Conservation (phyloP, 2,888 invertebrate species). For the Ecdyonurus torrentis region DNA sequence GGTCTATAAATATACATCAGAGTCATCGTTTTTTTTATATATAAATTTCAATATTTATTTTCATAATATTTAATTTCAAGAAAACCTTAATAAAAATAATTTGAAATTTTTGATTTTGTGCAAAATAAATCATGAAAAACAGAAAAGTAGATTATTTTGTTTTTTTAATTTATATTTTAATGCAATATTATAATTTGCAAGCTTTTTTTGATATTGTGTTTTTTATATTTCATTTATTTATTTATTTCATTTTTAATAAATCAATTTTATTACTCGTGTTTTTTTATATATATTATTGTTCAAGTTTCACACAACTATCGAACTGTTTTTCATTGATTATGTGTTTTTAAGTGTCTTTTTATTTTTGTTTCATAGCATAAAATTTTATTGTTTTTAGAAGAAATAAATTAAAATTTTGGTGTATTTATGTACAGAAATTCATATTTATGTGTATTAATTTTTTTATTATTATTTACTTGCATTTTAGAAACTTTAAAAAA, state of each 20-base stretch:
- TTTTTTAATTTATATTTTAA: background rate
- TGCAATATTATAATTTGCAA: background rate
- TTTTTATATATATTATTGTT: background rate
- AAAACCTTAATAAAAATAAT: constrained; percentile 15
- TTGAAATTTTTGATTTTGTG: constrained; percentile 7
- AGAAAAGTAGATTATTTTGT: background rate
- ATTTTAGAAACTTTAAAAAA: no score
- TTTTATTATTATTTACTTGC: no score
- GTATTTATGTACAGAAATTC: background rate
- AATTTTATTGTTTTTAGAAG: background rate
- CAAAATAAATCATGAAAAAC: background rate
- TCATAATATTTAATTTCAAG: no score
- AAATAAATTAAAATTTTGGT: background rate
- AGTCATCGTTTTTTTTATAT: no score
- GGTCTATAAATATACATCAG: no score
- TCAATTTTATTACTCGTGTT: background rate
- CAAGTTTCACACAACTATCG: background rate
- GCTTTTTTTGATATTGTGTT: background rate
- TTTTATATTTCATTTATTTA: background rate
- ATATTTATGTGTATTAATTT: no score
- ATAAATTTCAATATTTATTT: no score
- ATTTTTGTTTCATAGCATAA: background rate
- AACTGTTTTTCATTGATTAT: background rate
- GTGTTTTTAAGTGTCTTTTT: background rate
- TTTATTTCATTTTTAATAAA: background rate